These are phyloP conservation scores for Cydia amplana DNA, from an alignment of 1,140 invertebrate genomes.

Conservation along the genomic window DNA sequence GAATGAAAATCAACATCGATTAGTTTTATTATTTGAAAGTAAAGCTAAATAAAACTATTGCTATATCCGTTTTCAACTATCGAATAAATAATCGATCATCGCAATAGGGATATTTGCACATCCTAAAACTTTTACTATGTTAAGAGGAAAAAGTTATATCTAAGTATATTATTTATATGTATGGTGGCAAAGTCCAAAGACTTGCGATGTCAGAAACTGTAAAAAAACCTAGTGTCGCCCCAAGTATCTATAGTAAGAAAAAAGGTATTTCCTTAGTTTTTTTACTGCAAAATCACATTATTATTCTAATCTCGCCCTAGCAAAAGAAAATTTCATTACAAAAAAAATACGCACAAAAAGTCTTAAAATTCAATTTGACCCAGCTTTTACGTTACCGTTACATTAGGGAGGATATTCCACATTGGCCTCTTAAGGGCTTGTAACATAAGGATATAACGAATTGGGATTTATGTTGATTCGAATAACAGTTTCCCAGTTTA, in stretches of 20 bases:
- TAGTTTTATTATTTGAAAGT: not conserved
- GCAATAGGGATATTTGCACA: no score
- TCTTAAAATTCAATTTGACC: conserved; percentile 57
- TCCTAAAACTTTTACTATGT: no score
- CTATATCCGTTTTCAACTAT: no score
- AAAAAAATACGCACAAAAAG: conserved; percentile 42
- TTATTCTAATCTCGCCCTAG: not conserved
- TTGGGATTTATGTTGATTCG: no score
- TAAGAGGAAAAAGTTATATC: no score
- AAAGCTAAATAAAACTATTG: not conserved
- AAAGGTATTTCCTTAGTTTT: not conserved
- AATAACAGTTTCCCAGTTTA: no score
- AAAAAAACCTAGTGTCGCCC: no score
- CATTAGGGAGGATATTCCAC: conserved; percentile 20
- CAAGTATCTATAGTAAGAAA: no score
- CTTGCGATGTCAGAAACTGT: no score
- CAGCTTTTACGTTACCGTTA: conserved; percentile 39
- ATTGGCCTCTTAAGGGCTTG: conserved; percentile 42
- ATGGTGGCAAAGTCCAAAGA: no score
- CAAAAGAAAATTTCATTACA: conserved; percentile 49
- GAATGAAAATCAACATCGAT: conserved; percentile 37
- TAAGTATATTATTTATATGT: no score
- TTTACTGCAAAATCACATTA: conserved; percentile 43
- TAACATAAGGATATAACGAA: conserved; percentile 17
- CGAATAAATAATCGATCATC: no score